Base-by-base conservation (phyloP, 1,140 invertebrate genomes). In the Conus ventricosus region DNA sequence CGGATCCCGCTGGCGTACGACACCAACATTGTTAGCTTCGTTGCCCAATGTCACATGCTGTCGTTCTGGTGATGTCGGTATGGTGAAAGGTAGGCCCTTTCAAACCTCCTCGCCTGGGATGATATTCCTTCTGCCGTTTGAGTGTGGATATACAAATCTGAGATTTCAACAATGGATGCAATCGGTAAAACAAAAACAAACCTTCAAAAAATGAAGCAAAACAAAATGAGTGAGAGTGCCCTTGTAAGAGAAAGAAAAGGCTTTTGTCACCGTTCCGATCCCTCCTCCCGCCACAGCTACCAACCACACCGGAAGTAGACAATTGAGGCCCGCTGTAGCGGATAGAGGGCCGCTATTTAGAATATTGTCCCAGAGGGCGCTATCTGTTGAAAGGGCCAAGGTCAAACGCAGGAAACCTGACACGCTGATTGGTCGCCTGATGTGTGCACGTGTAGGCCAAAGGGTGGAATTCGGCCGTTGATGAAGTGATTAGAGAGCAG, bases 381-480 rank as follows among this genome's bases (percentile, higher is more conserved):
- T 75, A 25, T n/a, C 67, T 75, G 67, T 75, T 25, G 20, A 20
- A 75, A 60, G 76, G 76, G 7, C n/a, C 10, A 25, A 27, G 25
- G 27, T 27, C n/a, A 75, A 75, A 78, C 23, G 25, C n/a, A 78
- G 76, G 76, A 78, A 78, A 78, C 76, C 27, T 78, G 76, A 78
- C 76, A 78, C 76, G 76, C 25, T 39, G 76, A 78, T 78, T 78
- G 76, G 76, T 25, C 27, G 27, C 76, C 76, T 78, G 76, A 78
- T 27, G 25, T 39, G 6, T 78, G 76, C 76, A 78, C 76, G 76
- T 78, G 76, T 27, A 27, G 23, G 27, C 23, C 76, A 25, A 7
- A 27, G n/a, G 25, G 76, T 8, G 71, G 25, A 75, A 75, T 75
- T 75, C 39, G 25, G 71, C 25, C 25, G 11, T 5, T 39, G 76